A percentile compares a stretch with the other conserved stretches of the same genome.
Evolutionary conservation across 2,797 vertebrate species (phyloP).

Genomic region (Acropternis orthonyx): DNA sequence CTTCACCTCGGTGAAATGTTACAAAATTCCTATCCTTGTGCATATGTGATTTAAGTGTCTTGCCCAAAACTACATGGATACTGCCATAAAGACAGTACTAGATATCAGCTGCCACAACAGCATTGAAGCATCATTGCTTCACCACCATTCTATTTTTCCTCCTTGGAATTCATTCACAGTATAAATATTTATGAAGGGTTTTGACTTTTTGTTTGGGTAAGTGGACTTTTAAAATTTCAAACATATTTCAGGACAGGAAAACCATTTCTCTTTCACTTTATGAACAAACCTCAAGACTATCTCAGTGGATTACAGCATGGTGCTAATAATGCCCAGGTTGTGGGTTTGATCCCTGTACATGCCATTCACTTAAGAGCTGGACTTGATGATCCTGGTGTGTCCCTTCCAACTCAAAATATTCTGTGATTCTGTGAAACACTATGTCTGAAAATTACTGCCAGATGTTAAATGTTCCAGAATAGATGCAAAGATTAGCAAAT

Average conservation of each 20-base stretch:
- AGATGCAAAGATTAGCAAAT: not conserved
- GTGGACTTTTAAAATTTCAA: not conserved
- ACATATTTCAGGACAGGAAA: not conserved
- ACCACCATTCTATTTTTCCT: not conserved
- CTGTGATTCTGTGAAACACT: not conserved
- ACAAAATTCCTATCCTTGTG: not conserved
- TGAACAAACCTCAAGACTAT: not conserved
- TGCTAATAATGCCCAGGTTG: not conserved
- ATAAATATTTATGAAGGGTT: not conserved
- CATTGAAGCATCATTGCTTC: not conserved
- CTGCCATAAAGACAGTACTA: not conserved
- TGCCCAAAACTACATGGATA: not conserved
- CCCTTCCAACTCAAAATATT: not conserved
- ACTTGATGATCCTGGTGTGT: not conserved
- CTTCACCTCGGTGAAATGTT: rapidly evolving
- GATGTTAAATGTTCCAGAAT: not conserved
- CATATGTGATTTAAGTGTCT: not conserved
- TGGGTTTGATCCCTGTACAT: not conserved
- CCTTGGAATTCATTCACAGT: not conserved
- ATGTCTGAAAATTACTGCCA: not conserved
- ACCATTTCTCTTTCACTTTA: not conserved
- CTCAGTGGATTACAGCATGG: no score
- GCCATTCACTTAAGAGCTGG: not conserved
- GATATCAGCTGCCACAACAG: not conserved
- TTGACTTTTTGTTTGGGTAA: not conserved